Evolutionary conservation across 1,140 invertebrate species (phyloP).

Genomic region (Lasioglossum albipes): DNA sequence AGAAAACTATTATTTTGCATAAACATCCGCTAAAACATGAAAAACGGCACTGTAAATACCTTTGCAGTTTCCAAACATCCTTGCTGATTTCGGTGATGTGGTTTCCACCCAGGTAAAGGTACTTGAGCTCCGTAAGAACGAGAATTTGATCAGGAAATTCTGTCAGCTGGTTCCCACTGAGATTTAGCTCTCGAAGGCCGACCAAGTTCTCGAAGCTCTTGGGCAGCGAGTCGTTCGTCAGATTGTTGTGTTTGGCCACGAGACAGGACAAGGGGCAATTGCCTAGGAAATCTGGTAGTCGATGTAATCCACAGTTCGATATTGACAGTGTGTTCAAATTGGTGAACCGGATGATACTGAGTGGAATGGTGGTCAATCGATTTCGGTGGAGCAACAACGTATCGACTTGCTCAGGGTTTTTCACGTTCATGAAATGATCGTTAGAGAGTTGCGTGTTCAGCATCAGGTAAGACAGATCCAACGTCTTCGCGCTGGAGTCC

Average conservation of each 20-base stretch:
- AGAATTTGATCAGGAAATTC: conserved; percentile 93
- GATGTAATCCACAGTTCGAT: conserved; percentile 91
- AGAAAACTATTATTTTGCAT: too few relatives aligned
- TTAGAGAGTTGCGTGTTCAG: conserved; percentile 82
- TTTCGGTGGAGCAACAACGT: conserved; percentile 88
- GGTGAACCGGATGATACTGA: conserved; percentile 82
- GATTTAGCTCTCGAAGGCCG: conserved; percentile 90
- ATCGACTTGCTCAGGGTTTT: conserved; percentile 84
- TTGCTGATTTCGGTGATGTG: conserved; percentile 89
- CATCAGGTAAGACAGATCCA: conserved; percentile 86
- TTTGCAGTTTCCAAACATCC: conserved; percentile 89
- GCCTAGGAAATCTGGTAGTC: conserved; percentile 87
- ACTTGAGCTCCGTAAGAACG: conserved; percentile 87
- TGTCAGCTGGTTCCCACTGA: conserved; percentile 93
- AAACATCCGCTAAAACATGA: too few relatives aligned
- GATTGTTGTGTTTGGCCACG: conserved; percentile 92
- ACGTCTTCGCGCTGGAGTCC: conserved; percentile 84
- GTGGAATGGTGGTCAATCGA: conserved; percentile 81
- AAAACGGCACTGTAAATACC: conserved; percentile 77
- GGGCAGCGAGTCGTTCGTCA: conserved; percentile 90
- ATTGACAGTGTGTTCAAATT: conserved; percentile 90
- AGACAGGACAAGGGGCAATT: conserved; percentile 88
- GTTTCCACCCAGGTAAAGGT: conserved; percentile 95
- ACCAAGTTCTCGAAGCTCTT: conserved; percentile 87
- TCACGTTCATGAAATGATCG: conserved; percentile 82